Conservation (phyloP, 2,113 vertebrate species). For the Strix aluco region DNA sequence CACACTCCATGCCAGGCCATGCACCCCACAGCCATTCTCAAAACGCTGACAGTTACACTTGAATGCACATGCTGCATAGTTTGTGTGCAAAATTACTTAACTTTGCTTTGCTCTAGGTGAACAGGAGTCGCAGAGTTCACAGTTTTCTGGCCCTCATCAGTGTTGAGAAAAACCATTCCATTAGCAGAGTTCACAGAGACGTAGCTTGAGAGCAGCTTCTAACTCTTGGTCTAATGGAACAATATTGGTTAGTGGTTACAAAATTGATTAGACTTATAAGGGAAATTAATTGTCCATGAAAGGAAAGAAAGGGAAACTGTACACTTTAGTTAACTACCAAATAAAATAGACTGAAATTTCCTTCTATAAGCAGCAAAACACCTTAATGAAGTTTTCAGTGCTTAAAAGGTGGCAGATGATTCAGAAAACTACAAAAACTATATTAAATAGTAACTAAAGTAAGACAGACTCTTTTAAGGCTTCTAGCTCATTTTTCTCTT, state of each 20-base stretch:
- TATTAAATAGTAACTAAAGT: neutral
- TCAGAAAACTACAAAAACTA: neutral
- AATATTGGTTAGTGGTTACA: neutral
- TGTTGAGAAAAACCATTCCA: neutral
- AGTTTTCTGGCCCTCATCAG: neutral
- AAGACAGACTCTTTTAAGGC: neutral
- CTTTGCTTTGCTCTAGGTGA: neutral
- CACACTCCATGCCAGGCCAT: accelerated
- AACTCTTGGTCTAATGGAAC: neutral
- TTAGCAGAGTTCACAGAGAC: neutral
- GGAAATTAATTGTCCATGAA: constrained; percentile 32
- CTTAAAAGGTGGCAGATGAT: neutral
- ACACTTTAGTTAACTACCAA: neutral
- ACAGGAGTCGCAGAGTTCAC: neutral
- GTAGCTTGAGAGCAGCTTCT: neutral
- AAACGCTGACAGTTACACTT: neutral
- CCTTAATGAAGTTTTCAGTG: neutral
- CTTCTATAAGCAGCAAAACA: neutral
- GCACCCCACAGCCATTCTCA: neutral
- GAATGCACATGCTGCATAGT: neutral
- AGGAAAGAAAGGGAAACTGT: neutral
- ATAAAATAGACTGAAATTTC: neutral
- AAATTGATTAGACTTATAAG: neutral
- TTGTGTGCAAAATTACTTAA: neutral
- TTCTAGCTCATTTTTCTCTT: neutral